phyloP scores from a whole-genome alignment of 2,797 vertebrate genomes.

The Oreonectes daqikongensis region DNA sequence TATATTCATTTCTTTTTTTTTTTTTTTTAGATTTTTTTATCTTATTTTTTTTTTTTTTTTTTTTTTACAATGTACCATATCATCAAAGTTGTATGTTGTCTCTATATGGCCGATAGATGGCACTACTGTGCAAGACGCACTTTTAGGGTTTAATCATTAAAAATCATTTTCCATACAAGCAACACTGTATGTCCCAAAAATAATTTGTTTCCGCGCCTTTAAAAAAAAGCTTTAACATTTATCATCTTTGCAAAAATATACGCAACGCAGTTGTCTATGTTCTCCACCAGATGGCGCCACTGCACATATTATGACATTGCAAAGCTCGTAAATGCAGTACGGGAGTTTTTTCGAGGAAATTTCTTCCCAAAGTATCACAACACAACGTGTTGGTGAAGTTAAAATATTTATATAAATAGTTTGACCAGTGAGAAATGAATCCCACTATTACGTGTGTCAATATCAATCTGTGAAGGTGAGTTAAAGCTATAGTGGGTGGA shows the following conservation, averaged over 20 bases:
- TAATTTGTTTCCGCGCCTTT: too few species aligned
- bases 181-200: too few species aligned
- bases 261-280: too few species aligned
- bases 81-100: too few species aligned
- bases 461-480: constrained; percentile 59
- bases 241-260: too few species aligned
- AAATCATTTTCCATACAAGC: too few species aligned
- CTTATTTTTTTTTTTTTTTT: neutral
- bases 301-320: neutral
- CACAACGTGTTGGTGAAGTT: neutral
- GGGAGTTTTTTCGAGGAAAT: too few species aligned
- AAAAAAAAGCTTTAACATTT: too few species aligned
- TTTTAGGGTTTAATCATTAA: too few species aligned
- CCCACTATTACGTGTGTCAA: neutral
- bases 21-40: neutral
- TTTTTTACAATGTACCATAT: too few species aligned
- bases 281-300: constrained; percentile 24
- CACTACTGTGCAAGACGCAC: neutral
- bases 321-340: too few species aligned
- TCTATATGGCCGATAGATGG: constrained; percentile 34
- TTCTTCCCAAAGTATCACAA: neutral
- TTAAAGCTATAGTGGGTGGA: constrained; percentile 46
- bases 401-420: neutral
- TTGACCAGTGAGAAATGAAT: neutral
- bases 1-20: too few species aligned